Percentiles rank a stretch among this genome's conserved stretches.
Evolutionary conservation across 2,797 vertebrate species (phyloP).

Genomic region (Botia almorhae): DNA sequence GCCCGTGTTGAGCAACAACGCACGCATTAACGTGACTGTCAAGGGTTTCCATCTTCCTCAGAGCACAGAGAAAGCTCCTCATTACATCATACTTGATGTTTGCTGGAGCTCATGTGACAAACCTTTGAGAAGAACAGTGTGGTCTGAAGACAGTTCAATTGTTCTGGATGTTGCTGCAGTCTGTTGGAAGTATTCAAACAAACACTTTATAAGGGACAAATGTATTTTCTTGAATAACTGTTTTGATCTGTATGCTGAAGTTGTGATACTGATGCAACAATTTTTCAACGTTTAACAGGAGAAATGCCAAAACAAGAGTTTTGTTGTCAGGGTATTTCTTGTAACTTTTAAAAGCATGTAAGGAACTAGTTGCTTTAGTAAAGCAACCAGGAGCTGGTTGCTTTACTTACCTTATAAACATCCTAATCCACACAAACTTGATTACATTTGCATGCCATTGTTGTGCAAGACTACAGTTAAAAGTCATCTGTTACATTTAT

Average conservation of each 20-base stretch:
- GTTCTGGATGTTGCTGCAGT: background rate
- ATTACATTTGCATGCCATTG: background rate
- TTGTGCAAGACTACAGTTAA: background rate
- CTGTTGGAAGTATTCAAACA: background rate
- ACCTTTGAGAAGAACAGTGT: too few species aligned
- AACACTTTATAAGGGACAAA: background rate
- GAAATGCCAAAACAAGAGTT: too few species aligned
- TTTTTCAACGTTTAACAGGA: background rate
- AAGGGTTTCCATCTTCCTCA: too few species aligned
- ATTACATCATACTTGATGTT: too few species aligned
- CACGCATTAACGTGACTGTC: too few species aligned
- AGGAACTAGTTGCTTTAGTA: background rate
- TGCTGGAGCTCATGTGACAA: too few species aligned
- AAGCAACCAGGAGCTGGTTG: background rate
- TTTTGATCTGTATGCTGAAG: background rate
- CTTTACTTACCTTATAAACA: background rate
- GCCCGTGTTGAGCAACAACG: too few species aligned
- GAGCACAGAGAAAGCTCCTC: too few species aligned
- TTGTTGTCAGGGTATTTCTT: background rate
- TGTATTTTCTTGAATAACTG: too few species aligned
- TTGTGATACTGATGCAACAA: background rate
- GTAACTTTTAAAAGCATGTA: background rate
- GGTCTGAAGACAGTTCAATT: too few species aligned
- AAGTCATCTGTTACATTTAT: background rate
- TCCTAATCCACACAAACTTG: background rate